These are phyloP conservation scores for Cygnus olor DNA, from an alignment of 2,797 vertebrate species.

Conservation along the genomic window DNA sequence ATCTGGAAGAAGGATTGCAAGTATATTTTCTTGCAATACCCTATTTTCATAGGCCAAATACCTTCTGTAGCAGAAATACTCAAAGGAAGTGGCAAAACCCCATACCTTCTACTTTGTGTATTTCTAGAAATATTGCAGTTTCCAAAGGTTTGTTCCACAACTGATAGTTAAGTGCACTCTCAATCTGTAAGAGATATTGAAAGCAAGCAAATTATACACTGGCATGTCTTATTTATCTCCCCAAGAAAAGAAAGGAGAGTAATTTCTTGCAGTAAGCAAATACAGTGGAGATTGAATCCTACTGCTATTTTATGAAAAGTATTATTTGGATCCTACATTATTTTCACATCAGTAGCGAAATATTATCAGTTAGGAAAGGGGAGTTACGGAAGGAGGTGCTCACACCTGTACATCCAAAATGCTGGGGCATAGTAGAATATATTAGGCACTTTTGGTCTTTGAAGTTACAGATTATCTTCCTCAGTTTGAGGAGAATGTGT, in stretches of 20 bases:
- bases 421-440: background rate
- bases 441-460: background rate
- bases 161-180: background rate
- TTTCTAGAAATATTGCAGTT: background rate
- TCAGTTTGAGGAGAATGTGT: background rate
- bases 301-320: background rate
- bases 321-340: background rate
- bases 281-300: background rate
- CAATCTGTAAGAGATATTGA: background rate
- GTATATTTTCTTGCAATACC: background rate
- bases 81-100: background rate
- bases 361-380: background rate
- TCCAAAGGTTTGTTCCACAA: background rate
- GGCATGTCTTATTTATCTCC: background rate
- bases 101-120: background rate
- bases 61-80: background rate
- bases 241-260: background rate
- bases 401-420: background rate
- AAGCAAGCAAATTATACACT: background rate
- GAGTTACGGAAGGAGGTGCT: background rate
- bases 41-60: background rate
- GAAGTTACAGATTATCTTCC: background rate
- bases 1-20: background rate
- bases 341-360: background rate
- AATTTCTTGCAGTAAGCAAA: background rate